A percentile compares a stretch with the other conserved stretches of the same genome.
These are phyloP conservation scores for Pomacea canaliculata DNA, from an alignment of 2,888 invertebrate genomes.

Conservation along the genomic window DNA sequence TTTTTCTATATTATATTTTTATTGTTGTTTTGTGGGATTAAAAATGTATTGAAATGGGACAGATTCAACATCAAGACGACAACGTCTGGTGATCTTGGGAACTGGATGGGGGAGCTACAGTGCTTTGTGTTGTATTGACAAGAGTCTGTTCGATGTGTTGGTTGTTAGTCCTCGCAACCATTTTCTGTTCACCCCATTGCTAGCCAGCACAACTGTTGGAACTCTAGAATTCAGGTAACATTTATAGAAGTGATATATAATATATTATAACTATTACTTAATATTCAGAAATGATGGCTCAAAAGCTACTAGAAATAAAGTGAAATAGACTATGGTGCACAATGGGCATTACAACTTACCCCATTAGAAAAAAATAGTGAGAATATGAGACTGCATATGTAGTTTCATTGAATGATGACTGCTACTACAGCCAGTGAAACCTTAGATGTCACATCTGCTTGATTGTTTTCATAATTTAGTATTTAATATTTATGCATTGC, in stretches of 20 bases:
- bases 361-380: no score
- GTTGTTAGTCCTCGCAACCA: constrained; percentile 70
- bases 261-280: no score
- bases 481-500: no score
- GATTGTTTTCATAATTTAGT: no score
- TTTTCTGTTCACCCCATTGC: constrained; percentile 70
- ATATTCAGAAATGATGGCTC: background rate
- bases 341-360: no score
- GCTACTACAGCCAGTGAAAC: no score
- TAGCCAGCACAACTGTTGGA: constrained; percentile 70
- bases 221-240: constrained; percentile 68
- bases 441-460: no score
- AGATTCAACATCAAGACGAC: background rate
- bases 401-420: no score
- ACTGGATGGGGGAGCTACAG: constrained; percentile 71
- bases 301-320: background rate
- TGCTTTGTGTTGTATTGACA: constrained; percentile 65
- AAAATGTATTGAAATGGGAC: background rate
- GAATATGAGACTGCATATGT: no score
- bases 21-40: background rate
- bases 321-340: background rate
- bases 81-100: constrained; percentile 67
- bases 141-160: constrained; percentile 65
- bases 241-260: background rate
- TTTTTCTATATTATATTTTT: background rate